Percentiles rank a stretch among this genome's conserved stretches.
These are phyloP conservation scores for Limnephilus rhombicus DNA, from an alignment of 2,888 invertebrate genomes.

Conservation along the genomic window DNA sequence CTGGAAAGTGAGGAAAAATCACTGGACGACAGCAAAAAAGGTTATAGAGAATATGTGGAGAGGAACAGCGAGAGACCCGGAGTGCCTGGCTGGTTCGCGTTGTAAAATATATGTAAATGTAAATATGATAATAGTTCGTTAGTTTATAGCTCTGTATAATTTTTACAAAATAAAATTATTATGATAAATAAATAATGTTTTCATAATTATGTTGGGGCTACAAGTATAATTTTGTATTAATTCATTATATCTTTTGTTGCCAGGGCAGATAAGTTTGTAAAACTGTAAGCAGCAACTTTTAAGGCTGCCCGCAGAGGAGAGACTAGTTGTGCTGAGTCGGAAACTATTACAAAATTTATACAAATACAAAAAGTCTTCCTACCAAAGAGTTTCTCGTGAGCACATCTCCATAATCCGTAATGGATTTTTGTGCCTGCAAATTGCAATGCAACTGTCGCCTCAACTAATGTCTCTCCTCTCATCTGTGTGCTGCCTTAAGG, in stretches of 20 bases:
- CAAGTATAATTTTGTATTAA: neutral
- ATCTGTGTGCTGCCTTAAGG: no score
- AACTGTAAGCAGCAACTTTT: no score
- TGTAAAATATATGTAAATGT: constrained; percentile 39
- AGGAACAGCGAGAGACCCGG: constrained; percentile 84
- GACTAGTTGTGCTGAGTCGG: no score
- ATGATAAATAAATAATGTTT: neutral
- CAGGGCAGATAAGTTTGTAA: neutral
- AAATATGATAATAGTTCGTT: neutral
- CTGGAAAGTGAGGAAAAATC: constrained; percentile 75
- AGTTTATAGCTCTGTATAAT: neutral
- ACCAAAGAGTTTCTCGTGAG: no score
- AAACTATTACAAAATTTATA: no score
- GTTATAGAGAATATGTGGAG: constrained; percentile 79
- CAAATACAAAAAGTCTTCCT: no score
- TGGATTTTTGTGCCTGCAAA: no score
- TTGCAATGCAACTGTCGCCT: no score
- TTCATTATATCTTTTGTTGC: neutral
- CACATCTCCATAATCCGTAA: no score
- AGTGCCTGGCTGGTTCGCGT: constrained; percentile 84
- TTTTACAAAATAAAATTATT: constrained; percentile 21
- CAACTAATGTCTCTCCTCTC: no score
- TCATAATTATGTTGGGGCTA: neutral
- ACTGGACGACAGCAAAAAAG: constrained; percentile 80
- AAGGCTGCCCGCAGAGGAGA: no score